Evolutionary conservation across 23 tunicate genomes (phyloP).

Genomic region (Trididemnum nubilum): DNA sequence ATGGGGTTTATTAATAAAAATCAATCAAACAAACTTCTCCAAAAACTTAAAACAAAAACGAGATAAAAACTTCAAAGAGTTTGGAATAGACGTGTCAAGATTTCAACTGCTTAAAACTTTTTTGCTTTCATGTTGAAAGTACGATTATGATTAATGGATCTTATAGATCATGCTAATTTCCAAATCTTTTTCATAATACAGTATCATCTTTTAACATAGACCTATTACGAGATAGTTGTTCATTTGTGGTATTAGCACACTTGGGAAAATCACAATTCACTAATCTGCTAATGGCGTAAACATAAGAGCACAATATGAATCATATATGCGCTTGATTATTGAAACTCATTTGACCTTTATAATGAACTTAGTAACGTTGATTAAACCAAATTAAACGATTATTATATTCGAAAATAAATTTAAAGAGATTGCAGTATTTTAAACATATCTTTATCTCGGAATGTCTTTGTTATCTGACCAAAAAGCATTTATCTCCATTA

Average conservation of each 20-base stretch:
- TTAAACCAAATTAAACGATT: slow-evolving; percentile 14
- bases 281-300: background rate
- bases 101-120: too few species aligned
- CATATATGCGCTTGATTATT: background rate
- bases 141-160: background rate
- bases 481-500: slow-evolving; percentile 6
- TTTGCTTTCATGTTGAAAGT: background rate
- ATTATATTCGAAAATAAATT: background rate
- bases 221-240: background rate
- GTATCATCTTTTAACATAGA: background rate
- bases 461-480: background rate
- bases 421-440: background rate
- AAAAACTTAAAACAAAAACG: background rate
- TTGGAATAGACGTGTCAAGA: too few species aligned
- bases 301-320: background rate
- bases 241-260: too few species aligned
- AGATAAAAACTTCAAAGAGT: too few species aligned
- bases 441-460: background rate
- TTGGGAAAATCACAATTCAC: slow-evolving; percentile 3
- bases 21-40: background rate
- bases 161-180: background rate
- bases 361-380: background rate
- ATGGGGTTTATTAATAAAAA: background rate
- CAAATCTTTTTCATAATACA: background rate
- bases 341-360: slow-evolving; percentile 11